These are phyloP conservation scores for Apolygus lucorum DNA, from an alignment of 1,140 invertebrate genomes.

Conservation along the genomic window DNA sequence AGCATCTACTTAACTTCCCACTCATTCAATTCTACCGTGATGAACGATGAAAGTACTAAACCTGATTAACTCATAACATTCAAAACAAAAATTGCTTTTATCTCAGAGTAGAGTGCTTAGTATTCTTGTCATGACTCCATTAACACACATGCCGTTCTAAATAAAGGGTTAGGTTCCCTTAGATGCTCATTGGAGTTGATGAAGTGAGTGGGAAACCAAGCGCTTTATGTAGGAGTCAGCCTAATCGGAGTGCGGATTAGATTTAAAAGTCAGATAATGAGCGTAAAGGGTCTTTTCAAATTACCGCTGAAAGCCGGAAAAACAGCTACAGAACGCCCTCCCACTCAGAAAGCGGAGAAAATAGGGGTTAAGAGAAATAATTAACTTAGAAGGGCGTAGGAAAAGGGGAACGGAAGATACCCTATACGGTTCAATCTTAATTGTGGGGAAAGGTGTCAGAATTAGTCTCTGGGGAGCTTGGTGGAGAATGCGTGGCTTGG, in stretches of 20 bases:
- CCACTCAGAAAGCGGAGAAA: not conserved
- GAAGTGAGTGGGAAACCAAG: not conserved
- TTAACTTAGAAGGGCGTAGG: not conserved
- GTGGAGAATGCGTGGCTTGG: not conserved
- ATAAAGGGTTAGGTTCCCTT: not conserved
- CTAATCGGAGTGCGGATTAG: not conserved
- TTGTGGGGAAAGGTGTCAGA: not conserved
- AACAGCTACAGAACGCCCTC: not conserved
- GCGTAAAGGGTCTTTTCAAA: not conserved
- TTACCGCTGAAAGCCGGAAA: not conserved
- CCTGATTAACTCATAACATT: too few species aligned
- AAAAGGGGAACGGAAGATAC: not conserved
- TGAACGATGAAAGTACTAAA: too few species aligned
- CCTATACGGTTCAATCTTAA: not conserved
- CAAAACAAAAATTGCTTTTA: too few species aligned
- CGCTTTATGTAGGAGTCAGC: not conserved
- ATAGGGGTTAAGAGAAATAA: not conserved
- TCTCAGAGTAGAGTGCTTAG: not conserved
- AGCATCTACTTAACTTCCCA: too few species aligned
- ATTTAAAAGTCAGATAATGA: not conserved
- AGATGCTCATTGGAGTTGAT: not conserved
- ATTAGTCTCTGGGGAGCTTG: not conserved
- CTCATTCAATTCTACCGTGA: too few species aligned
- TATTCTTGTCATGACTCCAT: not conserved
- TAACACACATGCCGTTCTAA: not conserved